Percentiles rank a stretch among this genome's conserved stretches.
Conservation (phyloP, 2,797 vertebrate genomes). For the Streptopelia turtur region DNA sequence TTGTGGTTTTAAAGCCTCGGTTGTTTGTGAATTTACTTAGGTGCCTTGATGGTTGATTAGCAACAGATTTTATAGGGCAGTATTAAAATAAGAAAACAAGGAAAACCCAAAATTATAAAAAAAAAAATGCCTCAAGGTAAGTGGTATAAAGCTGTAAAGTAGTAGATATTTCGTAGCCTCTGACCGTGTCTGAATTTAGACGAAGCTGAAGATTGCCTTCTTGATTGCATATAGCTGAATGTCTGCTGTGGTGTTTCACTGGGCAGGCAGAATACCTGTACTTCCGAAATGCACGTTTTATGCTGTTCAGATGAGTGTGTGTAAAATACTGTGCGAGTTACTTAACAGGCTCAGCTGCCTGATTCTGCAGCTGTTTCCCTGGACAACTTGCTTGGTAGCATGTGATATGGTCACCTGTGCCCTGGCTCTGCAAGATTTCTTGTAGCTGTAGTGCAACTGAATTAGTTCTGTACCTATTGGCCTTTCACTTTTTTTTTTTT, state of each 20-base stretch:
- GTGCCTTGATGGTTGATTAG: slow-evolving; percentile 50
- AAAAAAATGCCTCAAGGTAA: neutral
- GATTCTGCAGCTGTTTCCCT: neutral
- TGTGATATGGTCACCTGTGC: neutral
- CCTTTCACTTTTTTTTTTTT: neutral
- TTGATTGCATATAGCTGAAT: neutral
- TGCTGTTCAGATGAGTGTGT: neutral
- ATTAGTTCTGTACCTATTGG: neutral
- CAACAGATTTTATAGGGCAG: slow-evolving; percentile 34
- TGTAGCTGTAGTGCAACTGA: neutral
- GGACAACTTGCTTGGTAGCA: neutral
- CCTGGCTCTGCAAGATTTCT: neutral
- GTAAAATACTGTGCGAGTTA: accelerated
- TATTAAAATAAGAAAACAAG: neutral
- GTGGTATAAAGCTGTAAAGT: neutral
- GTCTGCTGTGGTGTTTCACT: neutral
- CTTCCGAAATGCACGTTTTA: neutral
- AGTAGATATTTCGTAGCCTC: neutral
- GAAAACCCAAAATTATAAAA: neutral
- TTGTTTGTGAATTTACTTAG: slow-evolving; percentile 14
- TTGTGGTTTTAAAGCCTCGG: neutral
- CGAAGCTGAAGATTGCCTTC: neutral
- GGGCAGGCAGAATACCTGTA: neutral
- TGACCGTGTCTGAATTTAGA: neutral
- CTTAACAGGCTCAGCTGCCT: neutral